Conservation (phyloP, 2,113 vertebrate species). For the Penelope pileata region DNA sequence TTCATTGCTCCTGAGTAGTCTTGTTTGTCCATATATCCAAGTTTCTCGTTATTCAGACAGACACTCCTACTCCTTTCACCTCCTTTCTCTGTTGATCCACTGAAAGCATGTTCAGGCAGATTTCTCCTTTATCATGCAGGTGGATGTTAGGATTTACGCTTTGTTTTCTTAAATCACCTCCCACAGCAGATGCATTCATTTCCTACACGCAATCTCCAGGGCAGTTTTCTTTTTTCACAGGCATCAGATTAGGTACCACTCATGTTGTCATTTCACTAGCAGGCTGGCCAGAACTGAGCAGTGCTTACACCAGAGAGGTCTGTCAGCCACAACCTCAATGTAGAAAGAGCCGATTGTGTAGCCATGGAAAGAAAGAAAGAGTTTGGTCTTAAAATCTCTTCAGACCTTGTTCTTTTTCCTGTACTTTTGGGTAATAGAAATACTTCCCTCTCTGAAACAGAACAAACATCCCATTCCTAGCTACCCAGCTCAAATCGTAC, state of each 20-base stretch:
- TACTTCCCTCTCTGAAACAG: background rate
- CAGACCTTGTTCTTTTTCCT: background rate
- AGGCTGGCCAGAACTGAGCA: background rate
- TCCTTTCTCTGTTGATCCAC: constrained; percentile 19
- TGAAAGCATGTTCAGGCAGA: background rate
- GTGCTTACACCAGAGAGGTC: background rate
- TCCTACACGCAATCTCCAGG: background rate
- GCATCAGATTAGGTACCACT: background rate
- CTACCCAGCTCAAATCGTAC: background rate
- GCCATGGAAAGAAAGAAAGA: background rate
- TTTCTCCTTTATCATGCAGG: background rate
- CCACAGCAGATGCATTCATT: background rate
- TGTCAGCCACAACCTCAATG: background rate
- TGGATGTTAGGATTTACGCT: constrained; percentile 40
- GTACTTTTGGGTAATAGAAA: background rate
- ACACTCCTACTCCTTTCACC: background rate
- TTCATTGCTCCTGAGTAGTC: background rate
- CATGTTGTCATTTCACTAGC: rapidly evolving
- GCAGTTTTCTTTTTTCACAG: background rate
- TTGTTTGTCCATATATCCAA: background rate
- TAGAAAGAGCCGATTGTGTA: background rate
- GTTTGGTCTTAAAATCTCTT: background rate
- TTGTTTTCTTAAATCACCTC: constrained; percentile 38
- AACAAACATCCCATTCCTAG: background rate
- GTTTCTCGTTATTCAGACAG: background rate